Evolutionary conservation across 2,797 vertebrate species (phyloP), one percentile per base, ranked within the genome.

Genomic region (Lutjanus campechanus): DNA sequence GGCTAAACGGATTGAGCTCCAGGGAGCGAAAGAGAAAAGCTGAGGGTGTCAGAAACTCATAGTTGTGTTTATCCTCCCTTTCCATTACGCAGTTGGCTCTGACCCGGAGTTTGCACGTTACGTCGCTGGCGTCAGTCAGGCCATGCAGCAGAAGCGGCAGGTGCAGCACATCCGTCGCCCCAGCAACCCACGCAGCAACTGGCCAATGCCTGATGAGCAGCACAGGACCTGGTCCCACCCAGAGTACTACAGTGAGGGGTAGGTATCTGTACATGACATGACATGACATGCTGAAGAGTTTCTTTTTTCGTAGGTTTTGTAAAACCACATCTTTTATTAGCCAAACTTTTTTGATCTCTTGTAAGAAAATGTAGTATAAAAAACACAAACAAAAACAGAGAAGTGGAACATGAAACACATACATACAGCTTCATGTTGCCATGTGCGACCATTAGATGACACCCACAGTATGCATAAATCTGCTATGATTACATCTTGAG

Each of bases 61-160:
- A 25, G 83, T 59, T 70, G 69, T 83, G 87, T 93, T 91, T 88
- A 59, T 89, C 83, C 93, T 73, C 80, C 43, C 58, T 79, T 76
- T 89, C 79, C 83, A 70, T 36, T 73, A 2, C 77, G 20, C 93
- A 99, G 98, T 99, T 79, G 98, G 98, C 91, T 99, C 98, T 0
- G 98, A 99, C 83, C 98, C 98, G 0, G 98, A 99, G 92, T 99
- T 99, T 92, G 98, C 97, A 8, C 98, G 98, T 76, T 99, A 99
- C 0, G 97, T 99, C 15, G 98, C 98, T 0, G 98, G 98, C 73
- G 98, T 99, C 84, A 99, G 97, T 92, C 98, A 99, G 93, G 98
- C 97, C 92, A 99, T 99, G 97, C 98, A 99, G 88, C 98, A 99
- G 90, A 99, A 99, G 93, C 93, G 98, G 77, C 98, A 99, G 91